Evolutionary conservation across 2,888 invertebrate species (phyloP).

Genomic region (Diloba caeruleocephala): DNA sequence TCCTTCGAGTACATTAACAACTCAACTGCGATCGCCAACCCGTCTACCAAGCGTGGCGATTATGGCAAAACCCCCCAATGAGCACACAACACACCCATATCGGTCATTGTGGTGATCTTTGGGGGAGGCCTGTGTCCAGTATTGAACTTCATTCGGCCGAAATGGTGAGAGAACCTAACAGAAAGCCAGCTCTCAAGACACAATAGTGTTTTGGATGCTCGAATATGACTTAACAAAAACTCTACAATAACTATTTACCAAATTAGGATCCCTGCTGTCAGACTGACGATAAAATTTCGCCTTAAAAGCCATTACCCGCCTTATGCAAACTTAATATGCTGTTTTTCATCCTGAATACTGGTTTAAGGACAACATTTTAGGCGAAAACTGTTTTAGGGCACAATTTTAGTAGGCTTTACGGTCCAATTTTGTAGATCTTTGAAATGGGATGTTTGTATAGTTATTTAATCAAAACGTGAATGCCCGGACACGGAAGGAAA

Average conservation of each 20-base stretch:
- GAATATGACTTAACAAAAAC: constrained; percentile 49
- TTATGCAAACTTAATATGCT: constrained; percentile 38
- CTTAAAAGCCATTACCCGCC: constrained; percentile 20
- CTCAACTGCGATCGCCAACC: no score
- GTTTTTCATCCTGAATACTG: constrained; percentile 23
- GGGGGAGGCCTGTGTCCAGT: no score
- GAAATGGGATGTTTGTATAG: no score
- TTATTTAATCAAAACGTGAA: no score
- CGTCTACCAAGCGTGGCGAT: no score
- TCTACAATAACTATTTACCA: constrained; percentile 53
- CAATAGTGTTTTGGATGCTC: neutral
- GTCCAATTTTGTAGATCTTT: neutral
- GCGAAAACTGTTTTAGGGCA: constrained; percentile 1
- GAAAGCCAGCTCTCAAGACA: constrained; percentile 1
- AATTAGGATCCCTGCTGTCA: constrained; percentile 52
- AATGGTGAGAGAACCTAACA: no score
- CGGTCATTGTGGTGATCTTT: no score
- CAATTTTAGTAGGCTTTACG: constrained; percentile 2
- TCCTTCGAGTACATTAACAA: no score
- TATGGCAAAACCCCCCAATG: no score
- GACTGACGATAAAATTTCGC: constrained; percentile 39
- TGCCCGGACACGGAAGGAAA: no score
- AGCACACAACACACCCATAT: no score
- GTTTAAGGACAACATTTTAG: constrained; percentile 21
- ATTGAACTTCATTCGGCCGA: no score